Conservation (phyloP, 1,140 invertebrate species). For the Bilobella aurantiaca region DNA sequence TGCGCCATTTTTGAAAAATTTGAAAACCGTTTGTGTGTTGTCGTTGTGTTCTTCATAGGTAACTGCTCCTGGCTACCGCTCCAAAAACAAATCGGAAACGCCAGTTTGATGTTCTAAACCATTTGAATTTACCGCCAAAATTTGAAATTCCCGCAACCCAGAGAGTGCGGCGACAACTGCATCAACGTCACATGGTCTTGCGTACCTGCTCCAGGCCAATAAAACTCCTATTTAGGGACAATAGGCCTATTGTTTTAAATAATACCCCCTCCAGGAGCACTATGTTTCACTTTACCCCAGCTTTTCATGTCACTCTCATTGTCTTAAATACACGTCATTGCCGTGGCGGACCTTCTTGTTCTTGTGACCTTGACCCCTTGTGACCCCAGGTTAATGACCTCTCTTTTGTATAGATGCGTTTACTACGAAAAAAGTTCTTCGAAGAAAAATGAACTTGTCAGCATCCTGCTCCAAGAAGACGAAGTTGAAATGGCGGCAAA, state of each 20-base stretch:
- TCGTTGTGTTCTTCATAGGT: background rate
- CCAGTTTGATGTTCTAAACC: background rate
- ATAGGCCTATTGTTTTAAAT: too few species aligned
- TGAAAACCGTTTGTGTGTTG: background rate
- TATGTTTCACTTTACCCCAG: too few species aligned
- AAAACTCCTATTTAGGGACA: too few species aligned
- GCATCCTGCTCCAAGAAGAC: background rate
- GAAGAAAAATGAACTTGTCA: conserved; percentile 3
- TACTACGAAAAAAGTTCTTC: conserved; percentile 13
- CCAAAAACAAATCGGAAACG: conserved; percentile 4
- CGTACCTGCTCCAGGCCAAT: too few species aligned
- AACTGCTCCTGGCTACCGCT: background rate
- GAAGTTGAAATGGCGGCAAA: background rate
- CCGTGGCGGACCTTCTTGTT: background rate
- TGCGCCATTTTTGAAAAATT: background rate
- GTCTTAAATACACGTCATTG: background rate
- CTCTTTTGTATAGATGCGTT: conserved; percentile 14
- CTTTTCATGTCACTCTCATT: too few species aligned
- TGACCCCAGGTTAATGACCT: background rate
- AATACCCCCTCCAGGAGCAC: too few species aligned
- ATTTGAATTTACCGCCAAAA: background rate
- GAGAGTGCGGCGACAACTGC: background rate
- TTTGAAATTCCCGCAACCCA: background rate
- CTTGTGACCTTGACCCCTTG: background rate
- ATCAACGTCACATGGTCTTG: too few species aligned